Evolutionary conservation across 2,888 invertebrate species (phyloP).

Genomic region (Eucera pruinosa): DNA sequence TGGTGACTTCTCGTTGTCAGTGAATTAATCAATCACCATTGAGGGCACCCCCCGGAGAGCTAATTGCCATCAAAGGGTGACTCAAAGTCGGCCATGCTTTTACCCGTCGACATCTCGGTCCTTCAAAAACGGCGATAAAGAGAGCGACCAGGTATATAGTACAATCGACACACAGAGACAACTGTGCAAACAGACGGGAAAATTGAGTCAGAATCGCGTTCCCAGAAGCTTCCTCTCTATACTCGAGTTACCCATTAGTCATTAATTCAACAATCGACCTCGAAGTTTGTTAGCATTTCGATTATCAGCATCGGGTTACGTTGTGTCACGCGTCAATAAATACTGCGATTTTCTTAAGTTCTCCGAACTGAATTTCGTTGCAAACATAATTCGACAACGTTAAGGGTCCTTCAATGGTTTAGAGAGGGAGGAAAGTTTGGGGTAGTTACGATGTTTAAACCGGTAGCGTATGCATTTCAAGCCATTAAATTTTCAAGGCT

Average conservation of each 20-base stretch:
- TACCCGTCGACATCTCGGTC: background rate
- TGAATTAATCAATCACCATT: slow-evolving; percentile 23
- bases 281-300: slow-evolving; percentile 33
- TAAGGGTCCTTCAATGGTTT: too few species aligned
- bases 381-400: too few species aligned
- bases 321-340: slow-evolving; percentile 13
- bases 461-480: too few species aligned
- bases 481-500: too few species aligned
- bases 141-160: background rate
- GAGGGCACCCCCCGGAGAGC: background rate
- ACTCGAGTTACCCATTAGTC: slow-evolving; percentile 59
- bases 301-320: slow-evolving; percentile 41
- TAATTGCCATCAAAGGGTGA: background rate
- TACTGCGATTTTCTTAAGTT: slow-evolving; percentile 9
- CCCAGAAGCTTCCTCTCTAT: background rate
- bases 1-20: too few species aligned
- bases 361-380: background rate
- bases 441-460: too few species aligned
- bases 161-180: background rate
- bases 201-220: slow-evolving; percentile 13
- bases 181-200: slow-evolving; percentile 5
- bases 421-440: too few species aligned
- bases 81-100: background rate
- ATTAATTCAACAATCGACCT: slow-evolving; percentile 49
- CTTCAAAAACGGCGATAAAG: slow-evolving; percentile 1